phyloP scores from a whole-genome alignment of 2,797 vertebrate genomes.

The Knipowitschia caucasica region DNA sequence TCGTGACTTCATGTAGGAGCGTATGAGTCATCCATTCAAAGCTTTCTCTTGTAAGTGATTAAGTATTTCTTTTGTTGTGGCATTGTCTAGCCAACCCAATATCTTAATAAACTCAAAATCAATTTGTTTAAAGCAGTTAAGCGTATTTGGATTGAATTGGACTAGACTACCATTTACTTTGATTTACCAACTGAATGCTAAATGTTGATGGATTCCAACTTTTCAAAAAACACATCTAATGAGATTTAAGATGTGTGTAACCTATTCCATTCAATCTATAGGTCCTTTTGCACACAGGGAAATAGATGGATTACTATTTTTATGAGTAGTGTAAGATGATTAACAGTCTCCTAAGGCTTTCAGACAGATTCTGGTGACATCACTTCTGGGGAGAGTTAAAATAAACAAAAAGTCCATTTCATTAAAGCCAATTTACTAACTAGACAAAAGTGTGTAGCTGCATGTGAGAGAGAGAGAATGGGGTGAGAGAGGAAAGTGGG shows the following conservation, averaged over 20 bases:
- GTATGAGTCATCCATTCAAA: slow-evolving; percentile 76
- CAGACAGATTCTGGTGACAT: slow-evolving; percentile 63
- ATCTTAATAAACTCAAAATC: slow-evolving; percentile 40
- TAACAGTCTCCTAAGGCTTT: slow-evolving; percentile 32
- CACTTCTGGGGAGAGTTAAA: slow-evolving; percentile 70
- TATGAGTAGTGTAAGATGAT: not conserved
- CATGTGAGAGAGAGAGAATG: slow-evolving; percentile 39
- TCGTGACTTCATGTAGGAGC: slow-evolving; percentile 64
- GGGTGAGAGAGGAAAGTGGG: slow-evolving; percentile 63
- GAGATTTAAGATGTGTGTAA: not conserved
- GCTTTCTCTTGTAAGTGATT: slow-evolving; percentile 52
- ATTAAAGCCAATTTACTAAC: slow-evolving; percentile 77
- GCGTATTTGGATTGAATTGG: slow-evolving; percentile 7
- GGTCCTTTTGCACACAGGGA: too few species aligned
- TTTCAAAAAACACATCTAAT: not conserved
- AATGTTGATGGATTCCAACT: not conserved
- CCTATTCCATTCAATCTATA: not conserved
- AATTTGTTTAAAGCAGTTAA: slow-evolving; percentile 52
- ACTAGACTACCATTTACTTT: not conserved
- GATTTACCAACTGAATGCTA: not conserved
- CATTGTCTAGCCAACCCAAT: slow-evolving; percentile 41
- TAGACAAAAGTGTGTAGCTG: slow-evolving; percentile 51
- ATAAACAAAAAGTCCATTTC: slow-evolving; percentile 78
- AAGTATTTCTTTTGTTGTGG: slow-evolving; percentile 51
- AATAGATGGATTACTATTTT: too few species aligned